Percentiles rank a stretch among this genome's conserved stretches.
These are phyloP conservation scores for Orestias chungarensis DNA, from an alignment of 2,797 vertebrate genomes.

Conservation along the genomic window DNA sequence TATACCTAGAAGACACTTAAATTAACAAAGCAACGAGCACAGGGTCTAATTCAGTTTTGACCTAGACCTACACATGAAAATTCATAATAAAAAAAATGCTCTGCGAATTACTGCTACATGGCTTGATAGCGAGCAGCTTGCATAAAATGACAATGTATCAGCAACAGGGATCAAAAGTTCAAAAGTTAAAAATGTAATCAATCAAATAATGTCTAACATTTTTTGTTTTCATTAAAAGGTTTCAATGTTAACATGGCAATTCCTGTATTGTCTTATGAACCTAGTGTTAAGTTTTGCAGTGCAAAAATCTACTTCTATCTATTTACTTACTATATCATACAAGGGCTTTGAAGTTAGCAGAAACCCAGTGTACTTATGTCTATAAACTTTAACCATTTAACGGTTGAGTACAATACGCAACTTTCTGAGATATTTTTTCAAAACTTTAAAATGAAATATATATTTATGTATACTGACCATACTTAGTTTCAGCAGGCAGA, in stretches of 20 bases:
- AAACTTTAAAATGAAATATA: background rate
- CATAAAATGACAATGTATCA: too few relatives aligned
- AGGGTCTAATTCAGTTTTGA: too few relatives aligned
- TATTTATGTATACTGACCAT: background rate
- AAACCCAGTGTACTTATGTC: background rate
- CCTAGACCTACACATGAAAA: too few relatives aligned
- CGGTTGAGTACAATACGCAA: background rate
- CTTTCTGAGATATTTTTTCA: background rate
- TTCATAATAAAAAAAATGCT: too few relatives aligned
- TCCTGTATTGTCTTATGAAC: too few relatives aligned
- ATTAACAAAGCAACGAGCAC: too few relatives aligned
- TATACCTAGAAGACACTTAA: background rate
- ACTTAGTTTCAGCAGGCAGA: background rate
- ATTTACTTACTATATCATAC: background rate
- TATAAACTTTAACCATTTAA: background rate
- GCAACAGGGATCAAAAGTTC: too few relatives aligned
- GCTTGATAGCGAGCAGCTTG: too few relatives aligned
- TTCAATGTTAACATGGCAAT: background rate
- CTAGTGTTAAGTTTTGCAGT: background rate
- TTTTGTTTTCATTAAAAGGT: background rate
- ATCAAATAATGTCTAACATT: background rate
- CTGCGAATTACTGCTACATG: too few relatives aligned
- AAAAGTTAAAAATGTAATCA: background rate
- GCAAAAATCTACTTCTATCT: background rate
- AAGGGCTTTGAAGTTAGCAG: constrained; percentile 9